Base-by-base conservation (phyloP, 2,797 vertebrate species). In the Lacerta bilineata region DNA sequence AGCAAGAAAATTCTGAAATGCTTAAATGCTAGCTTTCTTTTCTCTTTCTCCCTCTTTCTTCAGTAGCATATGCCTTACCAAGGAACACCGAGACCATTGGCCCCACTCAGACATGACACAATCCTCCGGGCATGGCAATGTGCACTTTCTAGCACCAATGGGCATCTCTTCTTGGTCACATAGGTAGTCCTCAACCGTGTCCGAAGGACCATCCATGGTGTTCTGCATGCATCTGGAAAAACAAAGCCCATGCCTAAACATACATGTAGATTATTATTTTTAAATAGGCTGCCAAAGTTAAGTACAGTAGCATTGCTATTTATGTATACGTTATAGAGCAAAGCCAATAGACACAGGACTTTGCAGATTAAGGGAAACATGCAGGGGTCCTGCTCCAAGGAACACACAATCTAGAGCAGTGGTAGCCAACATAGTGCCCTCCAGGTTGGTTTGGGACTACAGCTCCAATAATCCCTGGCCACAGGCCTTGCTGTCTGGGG, bases 91-190 rank as follows among this genome's bases (percentile, higher is more conserved):
- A 92, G 97, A 98, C 99, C 99, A 99, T 0, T 96, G 84, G 59
- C 98, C 98, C 99, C 99, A 99, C 93, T 99, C 98, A 0, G 98
- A 98, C 86, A 98, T 97, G 55, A 99, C 99, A 41, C 99, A 99
- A 94, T 99, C 98, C 92, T 99, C 98, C 0, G 99, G 99, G 92
- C 99, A 99, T 0, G 99, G 99, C 88, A 99, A 94, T 0, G 96
- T 97, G 95, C 98, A 99, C 90, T 98, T 98, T 80, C 98, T 96
- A 87, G 99, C 98, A 25, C 99, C 98, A 75, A 98, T 96, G 0
- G 98, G 99, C 98, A 99, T 99, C 95, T 99, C 98, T 94, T 99
- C 99, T 0, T 98, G 99, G 95, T 99, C 99, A 87, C 99, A 99
- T 8, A 99, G 97, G 90, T 99, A 99, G 92, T 99, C 99, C 89